phyloP scores from a whole-genome alignment of 2,113 vertebrate genomes.

The Leiothrix lutea region DNA sequence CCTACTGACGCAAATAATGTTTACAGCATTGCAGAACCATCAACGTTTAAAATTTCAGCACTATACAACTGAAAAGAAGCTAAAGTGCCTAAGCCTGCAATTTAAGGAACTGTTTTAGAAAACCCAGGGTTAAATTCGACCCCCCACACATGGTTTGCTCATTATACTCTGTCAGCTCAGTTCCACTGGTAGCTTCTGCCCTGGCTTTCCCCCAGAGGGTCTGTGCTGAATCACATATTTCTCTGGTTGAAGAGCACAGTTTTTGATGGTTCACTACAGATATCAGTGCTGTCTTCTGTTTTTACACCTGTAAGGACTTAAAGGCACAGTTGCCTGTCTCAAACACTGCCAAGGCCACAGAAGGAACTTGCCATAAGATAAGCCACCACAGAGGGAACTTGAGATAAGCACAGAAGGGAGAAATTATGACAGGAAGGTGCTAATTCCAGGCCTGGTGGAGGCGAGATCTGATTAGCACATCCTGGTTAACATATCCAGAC shows the following conservation, averaged over 20 bases:
- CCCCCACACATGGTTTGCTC: background rate
- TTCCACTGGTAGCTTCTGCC: background rate
- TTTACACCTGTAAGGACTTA: background rate
- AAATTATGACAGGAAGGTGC: background rate
- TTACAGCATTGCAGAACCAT: background rate
- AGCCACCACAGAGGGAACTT: background rate
- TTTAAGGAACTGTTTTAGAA: background rate
- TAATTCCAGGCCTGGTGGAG: background rate
- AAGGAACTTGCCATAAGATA: background rate
- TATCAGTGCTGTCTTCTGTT: background rate
- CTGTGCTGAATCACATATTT: background rate
- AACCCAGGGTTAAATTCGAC: background rate
- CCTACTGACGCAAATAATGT: background rate
- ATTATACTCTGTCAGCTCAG: background rate
- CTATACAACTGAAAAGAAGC: background rate
- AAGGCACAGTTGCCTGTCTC: background rate
- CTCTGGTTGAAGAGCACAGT: background rate
- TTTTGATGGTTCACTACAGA: background rate
- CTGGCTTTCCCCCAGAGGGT: background rate
- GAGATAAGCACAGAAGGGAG: background rate
- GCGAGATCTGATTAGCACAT: background rate
- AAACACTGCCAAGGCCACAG: background rate
- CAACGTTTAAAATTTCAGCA: background rate
- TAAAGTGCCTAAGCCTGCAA: background rate
- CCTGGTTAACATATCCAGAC: background rate